Conservation (phyloP, 2,113 vertebrate species). For the Ptilonorhynchus violaceus region DNA sequence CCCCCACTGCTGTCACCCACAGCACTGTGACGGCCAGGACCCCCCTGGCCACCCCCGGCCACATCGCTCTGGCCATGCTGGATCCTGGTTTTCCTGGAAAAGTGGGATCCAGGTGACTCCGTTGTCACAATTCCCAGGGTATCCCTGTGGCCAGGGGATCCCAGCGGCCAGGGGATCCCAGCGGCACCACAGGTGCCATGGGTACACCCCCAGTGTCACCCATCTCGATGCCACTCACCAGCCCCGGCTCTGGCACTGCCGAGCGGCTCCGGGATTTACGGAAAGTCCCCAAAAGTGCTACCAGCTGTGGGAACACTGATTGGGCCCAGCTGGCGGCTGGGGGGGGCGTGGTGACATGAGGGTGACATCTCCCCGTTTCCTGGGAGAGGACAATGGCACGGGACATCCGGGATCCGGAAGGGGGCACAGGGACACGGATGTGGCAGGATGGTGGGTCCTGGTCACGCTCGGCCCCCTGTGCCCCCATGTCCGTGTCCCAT, state of each 20-base stretch:
- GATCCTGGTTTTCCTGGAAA: not conserved
- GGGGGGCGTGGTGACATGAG: not conserved
- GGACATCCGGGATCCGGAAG: not conserved
- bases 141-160: not conserved
- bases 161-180: no score
- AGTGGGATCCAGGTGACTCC: not conserved
- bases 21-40: not conserved
- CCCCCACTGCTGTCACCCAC: not conserved
- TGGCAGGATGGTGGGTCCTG: not conserved
- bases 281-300: not conserved
- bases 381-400: not conserved
- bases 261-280: not conserved
- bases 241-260: not conserved
- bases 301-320: not conserved
- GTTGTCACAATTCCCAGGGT: not conserved
- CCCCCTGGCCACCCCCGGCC: rapidly evolving
- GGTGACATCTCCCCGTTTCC: not conserved
- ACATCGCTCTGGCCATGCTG: not conserved
- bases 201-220: not conserved
- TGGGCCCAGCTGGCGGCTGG: not conserved
- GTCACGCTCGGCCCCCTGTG: not conserved
- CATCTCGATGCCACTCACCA: not conserved
- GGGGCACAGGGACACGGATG: not conserved
- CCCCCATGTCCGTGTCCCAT: not conserved
- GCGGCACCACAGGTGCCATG: no score